Conservation (phyloP, 2,113 vertebrate genomes). For the Paramisgurnus dabryanus region DNA sequence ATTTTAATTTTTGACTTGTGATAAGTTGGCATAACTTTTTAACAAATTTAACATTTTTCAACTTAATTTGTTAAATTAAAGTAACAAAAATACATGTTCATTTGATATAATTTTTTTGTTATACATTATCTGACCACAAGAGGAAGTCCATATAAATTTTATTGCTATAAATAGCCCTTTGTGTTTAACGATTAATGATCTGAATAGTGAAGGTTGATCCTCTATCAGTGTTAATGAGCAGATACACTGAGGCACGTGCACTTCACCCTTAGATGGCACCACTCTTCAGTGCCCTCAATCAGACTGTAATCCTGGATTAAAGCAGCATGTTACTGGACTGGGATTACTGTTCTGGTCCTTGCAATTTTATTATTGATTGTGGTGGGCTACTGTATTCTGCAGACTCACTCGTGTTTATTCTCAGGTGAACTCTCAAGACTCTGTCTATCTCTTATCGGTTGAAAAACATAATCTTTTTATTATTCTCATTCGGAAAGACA, state of each 20-base stretch:
- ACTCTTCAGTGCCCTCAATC: slow-evolving; percentile 67
- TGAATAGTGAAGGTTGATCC: slow-evolving; percentile 2
- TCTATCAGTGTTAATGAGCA: background rate
- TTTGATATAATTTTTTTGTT: background rate
- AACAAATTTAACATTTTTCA: too few species aligned
- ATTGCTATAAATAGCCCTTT: background rate
- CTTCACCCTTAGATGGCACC: slow-evolving; percentile 64
- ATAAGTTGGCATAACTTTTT: too few species aligned
- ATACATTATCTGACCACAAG: slow-evolving; percentile 22
- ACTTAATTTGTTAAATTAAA: too few species aligned
- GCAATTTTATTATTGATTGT: slow-evolving; percentile 50
- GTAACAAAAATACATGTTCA: too few species aligned
- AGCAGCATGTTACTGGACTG: slow-evolving; percentile 53
- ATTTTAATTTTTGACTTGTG: too few species aligned
- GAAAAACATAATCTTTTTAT: background rate
- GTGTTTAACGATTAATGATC: slow-evolving; percentile 9
- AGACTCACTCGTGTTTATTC: background rate
- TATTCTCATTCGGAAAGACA: too few species aligned
- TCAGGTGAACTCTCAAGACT: background rate
- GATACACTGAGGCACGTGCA: slow-evolving; percentile 56
- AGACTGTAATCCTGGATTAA: slow-evolving; percentile 73
- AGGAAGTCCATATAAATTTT: background rate
- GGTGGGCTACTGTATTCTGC: background rate
- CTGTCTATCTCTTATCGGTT: background rate
- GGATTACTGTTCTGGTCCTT: slow-evolving; percentile 42